phyloP scores from a whole-genome alignment of 2,113 vertebrate species.

The Prunella himalayana region DNA sequence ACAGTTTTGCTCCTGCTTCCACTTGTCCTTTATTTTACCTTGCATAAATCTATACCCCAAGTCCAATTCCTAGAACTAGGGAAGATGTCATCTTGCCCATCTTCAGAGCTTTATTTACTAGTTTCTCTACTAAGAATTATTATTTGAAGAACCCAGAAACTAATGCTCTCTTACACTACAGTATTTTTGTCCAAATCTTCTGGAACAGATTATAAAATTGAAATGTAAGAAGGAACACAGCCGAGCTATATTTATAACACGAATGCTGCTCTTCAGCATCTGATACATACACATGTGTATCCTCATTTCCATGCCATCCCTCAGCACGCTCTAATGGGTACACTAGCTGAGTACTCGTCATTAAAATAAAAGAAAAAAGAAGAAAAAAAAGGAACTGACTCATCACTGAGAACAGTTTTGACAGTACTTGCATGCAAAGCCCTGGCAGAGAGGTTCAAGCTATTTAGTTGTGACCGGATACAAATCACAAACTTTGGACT shows the following conservation, averaged over 20 bases:
- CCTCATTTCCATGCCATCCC: conserved; percentile 38
- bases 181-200: conserved; percentile 60
- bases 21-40: conserved; percentile 51
- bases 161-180: conserved; percentile 5
- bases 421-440: conserved; percentile 24
- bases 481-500: neutral
- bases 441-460: neutral
- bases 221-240: conserved; percentile 55
- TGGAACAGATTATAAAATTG: conserved; percentile 58
- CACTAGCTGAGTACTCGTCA: neutral
- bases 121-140: conserved; percentile 42
- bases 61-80: neutral
- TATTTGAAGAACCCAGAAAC: conserved; percentile 42
- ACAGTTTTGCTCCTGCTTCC: neutral
- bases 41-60: conserved; percentile 29
- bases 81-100: conserved; percentile 30
- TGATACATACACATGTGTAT: conserved; percentile 57
- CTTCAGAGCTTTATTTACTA: conserved; percentile 53
- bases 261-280: conserved; percentile 31
- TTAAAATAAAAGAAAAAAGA: neutral
- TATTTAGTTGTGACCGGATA: neutral
- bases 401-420: conserved; percentile 42
- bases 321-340: conserved; percentile 40
- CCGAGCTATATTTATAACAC: conserved; percentile 45
- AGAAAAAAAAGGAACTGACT: conserved; percentile 1